Percentiles rank a stretch among this genome's conserved stretches.
These are phyloP conservation scores for Sylvia borin DNA, from an alignment of 2,797 vertebrate genomes.

Conservation along the genomic window DNA sequence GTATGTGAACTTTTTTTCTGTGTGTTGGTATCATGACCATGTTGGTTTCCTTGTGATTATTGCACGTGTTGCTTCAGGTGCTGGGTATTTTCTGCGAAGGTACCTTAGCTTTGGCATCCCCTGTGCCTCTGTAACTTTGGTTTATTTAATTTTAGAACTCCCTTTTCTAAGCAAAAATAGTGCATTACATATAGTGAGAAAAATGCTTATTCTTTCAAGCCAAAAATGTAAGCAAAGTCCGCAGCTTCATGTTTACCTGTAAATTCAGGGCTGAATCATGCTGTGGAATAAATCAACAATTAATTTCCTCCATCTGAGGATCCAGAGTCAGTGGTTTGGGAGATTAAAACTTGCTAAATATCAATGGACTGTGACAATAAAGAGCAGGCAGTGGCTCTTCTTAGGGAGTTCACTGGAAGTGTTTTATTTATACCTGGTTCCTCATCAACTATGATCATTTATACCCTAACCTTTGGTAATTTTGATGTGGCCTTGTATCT, in stretches of 20 bases:
- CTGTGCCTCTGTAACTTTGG: background rate
- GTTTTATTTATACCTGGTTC: background rate
- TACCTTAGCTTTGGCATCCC: background rate
- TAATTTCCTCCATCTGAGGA: background rate
- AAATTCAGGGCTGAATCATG: background rate
- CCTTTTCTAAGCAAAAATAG: background rate
- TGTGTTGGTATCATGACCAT: background rate
- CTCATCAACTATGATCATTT: background rate
- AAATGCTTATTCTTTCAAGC: background rate
- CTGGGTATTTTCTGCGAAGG: background rate
- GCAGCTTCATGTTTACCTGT: background rate
- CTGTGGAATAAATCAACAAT: background rate
- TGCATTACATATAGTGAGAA: background rate
- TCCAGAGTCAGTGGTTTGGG: background rate
- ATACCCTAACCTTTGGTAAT: background rate
- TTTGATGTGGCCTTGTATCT: background rate
- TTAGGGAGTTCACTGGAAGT: background rate
- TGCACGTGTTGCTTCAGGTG: background rate
- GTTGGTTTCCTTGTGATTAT: background rate
- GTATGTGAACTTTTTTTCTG: background rate
- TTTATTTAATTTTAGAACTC: background rate
- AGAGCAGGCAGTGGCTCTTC: background rate
- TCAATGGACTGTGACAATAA: background rate
- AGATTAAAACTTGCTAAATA: background rate
- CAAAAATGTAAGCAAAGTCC: background rate